A percentile compares a stretch with the other conserved stretches of the same genome.
These are phyloP conservation scores for Hipparchia sbordonii DNA, from an alignment of 2,888 invertebrate genomes.

Conservation along the genomic window DNA sequence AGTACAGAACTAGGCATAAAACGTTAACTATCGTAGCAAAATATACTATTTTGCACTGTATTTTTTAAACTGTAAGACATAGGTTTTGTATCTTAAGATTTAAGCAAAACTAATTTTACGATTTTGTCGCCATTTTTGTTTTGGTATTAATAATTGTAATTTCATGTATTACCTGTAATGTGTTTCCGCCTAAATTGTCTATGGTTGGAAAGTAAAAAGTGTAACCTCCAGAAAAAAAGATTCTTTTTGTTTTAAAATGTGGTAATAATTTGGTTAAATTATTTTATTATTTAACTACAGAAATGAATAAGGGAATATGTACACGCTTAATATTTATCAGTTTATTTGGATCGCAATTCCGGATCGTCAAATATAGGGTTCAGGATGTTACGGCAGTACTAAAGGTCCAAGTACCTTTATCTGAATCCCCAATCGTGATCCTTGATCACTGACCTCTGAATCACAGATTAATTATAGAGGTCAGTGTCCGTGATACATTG, in stretches of 20 bases:
- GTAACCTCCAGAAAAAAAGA: not conserved
- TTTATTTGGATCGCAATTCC: no score
- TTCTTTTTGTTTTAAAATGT: not conserved
- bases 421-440: no score
- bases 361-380: no score
- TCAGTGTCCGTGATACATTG: no score
- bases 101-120: constrained; percentile 36
- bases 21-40: constrained; percentile 31
- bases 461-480: no score
- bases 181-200: constrained; percentile 2
- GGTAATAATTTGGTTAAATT: no score
- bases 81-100: constrained; percentile 39
- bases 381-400: no score
- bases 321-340: no score
- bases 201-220: not conserved
- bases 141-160: constrained; percentile 11
- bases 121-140: constrained; percentile 37
- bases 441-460: no score
- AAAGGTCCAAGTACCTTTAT: no score
- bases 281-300: no score
- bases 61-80: constrained; percentile 32
- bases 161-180: not conserved
- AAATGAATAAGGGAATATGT: no score
- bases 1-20: constrained; percentile 19
- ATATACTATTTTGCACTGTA: constrained; percentile 37